These are phyloP conservation scores for Muscina levida DNA, from an alignment of 2,888 invertebrate genomes.

Conservation along the genomic window DNA sequence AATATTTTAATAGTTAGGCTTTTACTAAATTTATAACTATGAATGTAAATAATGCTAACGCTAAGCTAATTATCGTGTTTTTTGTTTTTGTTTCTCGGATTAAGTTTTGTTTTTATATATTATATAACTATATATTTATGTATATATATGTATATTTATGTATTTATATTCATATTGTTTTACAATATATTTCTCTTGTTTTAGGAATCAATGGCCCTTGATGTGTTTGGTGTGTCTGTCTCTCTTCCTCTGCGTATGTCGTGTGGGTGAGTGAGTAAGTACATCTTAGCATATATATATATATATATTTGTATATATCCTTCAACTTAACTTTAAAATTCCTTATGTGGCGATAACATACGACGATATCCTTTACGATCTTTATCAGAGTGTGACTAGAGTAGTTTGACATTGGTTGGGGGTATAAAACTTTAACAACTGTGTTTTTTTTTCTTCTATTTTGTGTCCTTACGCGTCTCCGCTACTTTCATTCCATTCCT, in stretches of 20 bases:
- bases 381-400: constrained; percentile 48
- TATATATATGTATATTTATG: constrained; percentile 35
- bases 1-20: constrained; percentile 23
- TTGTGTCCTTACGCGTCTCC: neutral
- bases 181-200: constrained; percentile 46
- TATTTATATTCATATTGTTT: constrained; percentile 52
- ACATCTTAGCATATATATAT: constrained; percentile 6
- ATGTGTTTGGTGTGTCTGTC: too few species aligned
- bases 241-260: constrained; percentile 50
- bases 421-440: constrained; percentile 65
- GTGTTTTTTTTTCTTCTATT: constrained; percentile 20
- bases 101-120: constrained; percentile 32
- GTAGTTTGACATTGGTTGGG: constrained; percentile 30
- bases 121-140: constrained; percentile 32
- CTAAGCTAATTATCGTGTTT: constrained; percentile 41
- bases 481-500: neutral
- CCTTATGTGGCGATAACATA: constrained; percentile 63
- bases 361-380: constrained; percentile 15
- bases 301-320: too few species aligned
- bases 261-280: constrained; percentile 14
- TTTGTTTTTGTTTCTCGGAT: too few species aligned
- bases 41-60: constrained; percentile 35
- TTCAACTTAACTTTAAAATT: constrained; percentile 56
- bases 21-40: constrained; percentile 42
- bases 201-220: constrained; percentile 74